Percentiles rank a stretch among this genome's conserved stretches.
Evolutionary conservation across 2,113 vertebrate species (phyloP).

Genomic region (Uria aalge): DNA sequence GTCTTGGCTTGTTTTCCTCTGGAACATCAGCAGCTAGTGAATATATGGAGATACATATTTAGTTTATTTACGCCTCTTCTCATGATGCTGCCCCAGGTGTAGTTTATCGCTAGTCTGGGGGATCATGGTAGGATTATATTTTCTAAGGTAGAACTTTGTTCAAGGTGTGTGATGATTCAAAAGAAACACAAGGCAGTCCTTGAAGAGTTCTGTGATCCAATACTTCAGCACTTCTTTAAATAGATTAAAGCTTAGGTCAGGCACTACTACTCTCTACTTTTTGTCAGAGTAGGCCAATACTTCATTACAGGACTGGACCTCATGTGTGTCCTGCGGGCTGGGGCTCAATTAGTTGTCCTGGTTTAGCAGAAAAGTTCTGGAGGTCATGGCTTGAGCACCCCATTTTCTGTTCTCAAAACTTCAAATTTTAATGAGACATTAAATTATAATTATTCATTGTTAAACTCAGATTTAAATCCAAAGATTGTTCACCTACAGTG

Average conservation of each 20-base stretch:
- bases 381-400: background rate
- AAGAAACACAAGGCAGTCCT: background rate
- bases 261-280: background rate
- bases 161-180: background rate
- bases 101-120: background rate
- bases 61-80: background rate
- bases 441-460: background rate
- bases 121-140: background rate
- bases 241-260: background rate
- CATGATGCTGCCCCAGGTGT: background rate
- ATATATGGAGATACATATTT: accelerated
- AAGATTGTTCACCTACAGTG: background rate
- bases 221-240: background rate
- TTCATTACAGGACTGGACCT: background rate
- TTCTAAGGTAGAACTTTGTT: background rate
- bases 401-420: background rate
- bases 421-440: background rate
- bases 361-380: background rate
- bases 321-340: background rate
- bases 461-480: background rate
- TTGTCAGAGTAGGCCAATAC: background rate
- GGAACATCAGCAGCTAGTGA: background rate
- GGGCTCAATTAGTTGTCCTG: background rate
- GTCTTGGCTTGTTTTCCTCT: background rate
- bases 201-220: background rate